These are phyloP conservation scores for Crypturellus undulatus DNA, from an alignment of 2,113 vertebrate species.

Conservation along the genomic window DNA sequence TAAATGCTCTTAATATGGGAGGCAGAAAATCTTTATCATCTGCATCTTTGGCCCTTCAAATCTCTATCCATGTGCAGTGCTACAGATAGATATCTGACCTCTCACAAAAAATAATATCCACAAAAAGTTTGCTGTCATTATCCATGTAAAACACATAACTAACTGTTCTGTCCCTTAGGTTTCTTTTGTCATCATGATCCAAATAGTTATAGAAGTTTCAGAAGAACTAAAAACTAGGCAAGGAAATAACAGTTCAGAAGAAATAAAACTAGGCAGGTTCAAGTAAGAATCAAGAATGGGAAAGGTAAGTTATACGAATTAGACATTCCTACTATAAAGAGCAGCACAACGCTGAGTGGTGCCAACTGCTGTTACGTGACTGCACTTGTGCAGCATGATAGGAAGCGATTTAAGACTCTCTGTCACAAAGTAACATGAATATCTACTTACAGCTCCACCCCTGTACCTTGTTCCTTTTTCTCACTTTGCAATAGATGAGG, in stretches of 20 bases:
- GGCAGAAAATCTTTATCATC: background rate
- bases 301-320: no score
- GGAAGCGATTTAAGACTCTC: background rate
- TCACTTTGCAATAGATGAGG: background rate
- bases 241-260: background rate
- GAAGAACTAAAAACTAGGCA: background rate
- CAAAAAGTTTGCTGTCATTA: background rate
- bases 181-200: background rate
- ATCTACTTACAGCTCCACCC: background rate
- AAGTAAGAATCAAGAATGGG: background rate
- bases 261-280: background rate
- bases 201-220: background rate
- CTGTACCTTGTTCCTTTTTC: background rate
- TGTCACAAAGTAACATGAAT: background rate
- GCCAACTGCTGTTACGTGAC: no score
- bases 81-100: background rate
- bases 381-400: no score
- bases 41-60: background rate
- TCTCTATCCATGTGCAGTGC: background rate
- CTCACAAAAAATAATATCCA: background rate
- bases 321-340: no score
- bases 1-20: background rate
- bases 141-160: background rate
- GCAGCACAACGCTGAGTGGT: no score
- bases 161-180: background rate